These are phyloP conservation scores for Syngnathus acus DNA, from an alignment of 2,797 vertebrate species.

Conservation along the genomic window DNA sequence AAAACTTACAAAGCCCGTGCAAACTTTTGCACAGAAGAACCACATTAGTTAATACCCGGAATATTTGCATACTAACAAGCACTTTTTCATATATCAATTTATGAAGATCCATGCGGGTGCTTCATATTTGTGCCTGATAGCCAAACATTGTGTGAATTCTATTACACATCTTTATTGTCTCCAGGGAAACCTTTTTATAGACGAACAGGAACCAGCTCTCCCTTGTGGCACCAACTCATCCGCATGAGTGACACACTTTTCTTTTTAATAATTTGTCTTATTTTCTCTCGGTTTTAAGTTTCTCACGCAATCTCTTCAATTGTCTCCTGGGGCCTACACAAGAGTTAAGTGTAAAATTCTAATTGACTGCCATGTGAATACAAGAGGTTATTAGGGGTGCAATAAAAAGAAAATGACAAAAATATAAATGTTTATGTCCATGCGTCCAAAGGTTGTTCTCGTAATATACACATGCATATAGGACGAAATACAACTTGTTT, in stretches of 20 bases:
- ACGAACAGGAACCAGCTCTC: constrained; percentile 65
- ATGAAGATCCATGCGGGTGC: constrained; percentile 52
- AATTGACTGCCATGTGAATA: background rate
- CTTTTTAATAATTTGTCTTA: constrained; percentile 56
- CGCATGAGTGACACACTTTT: constrained; percentile 63
- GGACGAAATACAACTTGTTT: background rate
- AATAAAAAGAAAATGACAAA: background rate
- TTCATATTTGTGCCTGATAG: constrained; percentile 43
- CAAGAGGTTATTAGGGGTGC: background rate
- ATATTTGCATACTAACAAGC: background rate
- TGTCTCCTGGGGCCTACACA: constrained; percentile 18
- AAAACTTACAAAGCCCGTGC: background rate
- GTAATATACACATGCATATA: background rate
- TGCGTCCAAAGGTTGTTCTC: background rate
- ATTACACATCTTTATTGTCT: constrained; percentile 61
- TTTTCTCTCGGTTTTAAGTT: constrained; percentile 46
- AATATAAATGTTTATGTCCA: background rate
- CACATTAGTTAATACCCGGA: background rate
- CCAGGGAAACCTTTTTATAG: constrained; percentile 65
- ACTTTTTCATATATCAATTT: constrained; percentile 43
- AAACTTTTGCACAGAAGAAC: background rate
- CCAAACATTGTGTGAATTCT: constrained; percentile 62
- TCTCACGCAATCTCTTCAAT: constrained; percentile 38
- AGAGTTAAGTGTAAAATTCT: constrained; percentile 20
- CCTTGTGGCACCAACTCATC: constrained; percentile 57